Percentiles rank a stretch among this genome's conserved stretches.
Conservation (phyloP, 1,140 invertebrate genomes). For the Linepithema humile region DNA sequence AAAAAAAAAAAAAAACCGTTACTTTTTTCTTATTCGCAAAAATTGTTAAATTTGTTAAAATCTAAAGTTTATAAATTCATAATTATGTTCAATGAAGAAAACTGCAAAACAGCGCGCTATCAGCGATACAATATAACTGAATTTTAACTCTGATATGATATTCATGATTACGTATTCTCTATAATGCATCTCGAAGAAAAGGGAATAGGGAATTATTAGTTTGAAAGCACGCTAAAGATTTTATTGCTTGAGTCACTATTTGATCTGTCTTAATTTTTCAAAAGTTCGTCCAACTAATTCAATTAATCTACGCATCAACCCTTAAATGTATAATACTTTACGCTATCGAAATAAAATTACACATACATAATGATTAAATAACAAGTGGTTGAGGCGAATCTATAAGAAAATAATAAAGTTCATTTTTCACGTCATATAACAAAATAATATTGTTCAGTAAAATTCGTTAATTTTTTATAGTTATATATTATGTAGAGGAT, state of each 20-base stretch:
- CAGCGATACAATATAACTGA: not conserved
- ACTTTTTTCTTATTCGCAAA: not conserved
- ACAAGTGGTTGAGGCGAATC: not conserved
- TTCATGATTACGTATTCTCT: too few relatives aligned
- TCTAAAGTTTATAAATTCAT: not conserved
- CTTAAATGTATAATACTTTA: slow-evolving; percentile 2
- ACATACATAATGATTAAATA: not conserved
- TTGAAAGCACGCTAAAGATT: too few relatives aligned
- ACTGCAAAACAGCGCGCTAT: not conserved
- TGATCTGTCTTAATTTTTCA: not conserved
- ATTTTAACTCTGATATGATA: too few relatives aligned
- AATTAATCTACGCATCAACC: not conserved
- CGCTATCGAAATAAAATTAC: slow-evolving; percentile 7
- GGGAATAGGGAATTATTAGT: too few relatives aligned
- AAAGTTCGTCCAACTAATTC: not conserved
- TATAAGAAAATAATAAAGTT: not conserved
- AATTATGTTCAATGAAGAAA: slow-evolving; percentile 4
- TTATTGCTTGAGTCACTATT: not conserved
- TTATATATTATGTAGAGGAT: not conserved
- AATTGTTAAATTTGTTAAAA: not conserved
- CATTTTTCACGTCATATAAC: not conserved
- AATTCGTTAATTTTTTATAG: not conserved
- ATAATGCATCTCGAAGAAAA: not conserved
- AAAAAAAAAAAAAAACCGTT: too few relatives aligned
- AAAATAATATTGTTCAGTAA: not conserved